These are phyloP conservation scores for Crenichthys baileyi DNA, from an alignment of 2,797 vertebrate genomes.

Conservation along the genomic window DNA sequence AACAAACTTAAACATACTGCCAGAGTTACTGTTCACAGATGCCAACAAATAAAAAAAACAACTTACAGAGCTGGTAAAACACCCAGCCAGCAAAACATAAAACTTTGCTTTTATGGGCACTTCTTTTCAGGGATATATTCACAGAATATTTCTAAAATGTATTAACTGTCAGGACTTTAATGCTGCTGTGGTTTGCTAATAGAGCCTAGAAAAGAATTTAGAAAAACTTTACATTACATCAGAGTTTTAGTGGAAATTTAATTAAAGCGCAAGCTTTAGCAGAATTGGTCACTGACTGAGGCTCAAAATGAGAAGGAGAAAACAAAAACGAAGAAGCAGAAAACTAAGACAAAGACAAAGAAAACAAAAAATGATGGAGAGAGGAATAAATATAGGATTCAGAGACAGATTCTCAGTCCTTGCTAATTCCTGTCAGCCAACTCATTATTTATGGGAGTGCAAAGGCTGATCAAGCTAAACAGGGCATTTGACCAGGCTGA, in stretches of 20 bases:
- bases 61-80: neutral
- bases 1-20: neutral
- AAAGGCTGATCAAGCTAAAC: slow-evolving; percentile 10
- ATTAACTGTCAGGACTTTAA: neutral
- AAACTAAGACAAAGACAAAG: neutral
- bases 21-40: too few species aligned
- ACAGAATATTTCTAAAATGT: too few species aligned
- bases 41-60: too few species aligned
- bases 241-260: slow-evolving; percentile 26
- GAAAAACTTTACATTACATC: slow-evolving; percentile 28
- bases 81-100: neutral
- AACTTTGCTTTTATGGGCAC: neutral
- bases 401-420: slow-evolving; percentile 50
- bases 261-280: slow-evolving; percentile 45
- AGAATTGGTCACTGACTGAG: slow-evolving; percentile 27
- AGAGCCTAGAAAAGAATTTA: slow-evolving; percentile 1
- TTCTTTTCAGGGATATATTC: neutral
- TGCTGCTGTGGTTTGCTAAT: slow-evolving; percentile 5
- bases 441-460: neutral
- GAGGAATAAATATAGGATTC: slow-evolving; percentile 61
- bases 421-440: slow-evolving; percentile 56
- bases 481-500: slow-evolving; percentile 20
- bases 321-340: slow-evolving; percentile 18
- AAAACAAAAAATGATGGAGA: neutral
- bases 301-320: slow-evolving; percentile 20